These are phyloP conservation scores for Phrynosoma blainvillii DNA, from an alignment of 2,113 vertebrate genomes.

Conservation along the genomic window DNA sequence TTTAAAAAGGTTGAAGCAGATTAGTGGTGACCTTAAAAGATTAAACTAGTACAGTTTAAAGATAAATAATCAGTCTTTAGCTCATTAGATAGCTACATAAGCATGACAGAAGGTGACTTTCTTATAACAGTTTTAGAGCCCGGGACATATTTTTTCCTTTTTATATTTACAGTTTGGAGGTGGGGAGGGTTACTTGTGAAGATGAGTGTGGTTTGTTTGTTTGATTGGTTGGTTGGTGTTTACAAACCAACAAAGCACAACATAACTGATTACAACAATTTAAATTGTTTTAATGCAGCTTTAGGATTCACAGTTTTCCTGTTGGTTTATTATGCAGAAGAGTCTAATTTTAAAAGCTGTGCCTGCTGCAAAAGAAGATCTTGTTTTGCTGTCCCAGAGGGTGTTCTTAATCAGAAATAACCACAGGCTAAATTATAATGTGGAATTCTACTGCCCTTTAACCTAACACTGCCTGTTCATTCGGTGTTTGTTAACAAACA, in stretches of 20 bases:
- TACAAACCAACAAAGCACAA: conserved; percentile 53
- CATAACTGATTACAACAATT: conserved; percentile 66
- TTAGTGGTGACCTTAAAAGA: conserved; percentile 71
- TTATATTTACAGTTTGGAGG: conserved; percentile 65
- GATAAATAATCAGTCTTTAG: conserved; percentile 73
- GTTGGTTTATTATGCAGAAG: conserved; percentile 72
- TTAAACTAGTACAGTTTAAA: conserved; percentile 72
- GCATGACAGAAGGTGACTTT: conserved; percentile 76
- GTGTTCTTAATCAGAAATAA: conserved; percentile 85
- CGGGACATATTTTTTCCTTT: conserved; percentile 55
- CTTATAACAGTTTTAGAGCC: conserved; percentile 61
- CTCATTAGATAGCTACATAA: conserved; percentile 72
- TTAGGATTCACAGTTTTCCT: conserved; percentile 71
- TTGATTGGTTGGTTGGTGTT: conserved; percentile 19
- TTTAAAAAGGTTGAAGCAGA: conserved; percentile 71
- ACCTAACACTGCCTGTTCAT: conserved; percentile 70
- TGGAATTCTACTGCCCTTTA: conserved; percentile 77
- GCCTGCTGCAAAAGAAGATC: conserved; percentile 75
- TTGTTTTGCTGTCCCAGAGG: conserved; percentile 78
- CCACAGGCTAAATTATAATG: conserved; percentile 77
- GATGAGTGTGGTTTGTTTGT: conserved; percentile 16
- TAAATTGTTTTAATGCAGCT: conserved; percentile 67
- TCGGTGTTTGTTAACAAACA: conserved; percentile 81
- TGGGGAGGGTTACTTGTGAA: conserved; percentile 41
- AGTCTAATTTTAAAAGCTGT: conserved; percentile 71